Evolutionary conservation across 2,888 invertebrate species (phyloP), one percentile per base, ranked within the genome.

Genomic region (Acleris literana): DNA sequence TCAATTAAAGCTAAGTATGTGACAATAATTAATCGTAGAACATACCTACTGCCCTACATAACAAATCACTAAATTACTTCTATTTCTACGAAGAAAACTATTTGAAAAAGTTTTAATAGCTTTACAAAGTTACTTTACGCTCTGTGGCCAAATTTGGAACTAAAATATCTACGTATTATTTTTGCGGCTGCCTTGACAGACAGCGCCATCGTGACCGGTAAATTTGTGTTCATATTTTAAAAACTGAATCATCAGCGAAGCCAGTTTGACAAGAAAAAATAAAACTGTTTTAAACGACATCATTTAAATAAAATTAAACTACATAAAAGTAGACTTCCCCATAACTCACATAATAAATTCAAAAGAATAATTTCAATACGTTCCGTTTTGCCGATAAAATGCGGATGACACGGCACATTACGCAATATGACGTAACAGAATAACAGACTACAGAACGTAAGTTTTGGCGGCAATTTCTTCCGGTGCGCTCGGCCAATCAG

Each of bases 371-470:
- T 33, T 17, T 33, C 46, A 55, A 65, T 29, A 39, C 65, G 55
- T 56, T 61, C 60, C 64, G 64, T 29, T 60, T 60, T 44, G 60
- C 44, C 17, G 46, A 43, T 51, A 60, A 52, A 44, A 25, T 16
- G 59, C 56, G 68, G 68, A 70, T 72, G 74, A 70, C 68, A 73
- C 64, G 73, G 54, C 63, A 52, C 59, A 51, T 77, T 75, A 68
- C 70, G 73, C 60, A 77, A 76, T 64, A 67, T 74, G 70, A 75
- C 70, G 74, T 70, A 75, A 72, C 70, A 69, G 65, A 72, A 69
- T 70, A 75, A 72, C 70, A n/a, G n/a, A n/a, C n/a, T n/a, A n/a
- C n/a, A 69, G 65, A 72, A 69, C 72, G 71, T 52, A 61, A 54
- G 57, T 66, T 69, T 71, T 70, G 70, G 69, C 68, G 68, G 71